phyloP scores from a whole-genome alignment of 1,140 invertebrate species.

The Heliconius hewitsoni region DNA sequence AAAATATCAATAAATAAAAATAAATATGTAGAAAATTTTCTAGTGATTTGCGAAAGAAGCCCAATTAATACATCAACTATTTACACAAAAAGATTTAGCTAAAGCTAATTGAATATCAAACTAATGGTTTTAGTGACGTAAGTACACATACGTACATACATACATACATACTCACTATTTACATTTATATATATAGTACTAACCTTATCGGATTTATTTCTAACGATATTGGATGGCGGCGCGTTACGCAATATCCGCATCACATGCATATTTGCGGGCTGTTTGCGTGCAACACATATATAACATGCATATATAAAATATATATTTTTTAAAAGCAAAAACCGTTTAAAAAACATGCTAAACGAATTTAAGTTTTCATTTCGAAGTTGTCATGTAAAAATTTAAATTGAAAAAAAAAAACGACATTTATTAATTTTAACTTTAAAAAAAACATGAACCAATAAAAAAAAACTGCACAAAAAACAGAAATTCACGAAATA shows the following conservation, averaged over 20 bases:
- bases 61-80: background rate
- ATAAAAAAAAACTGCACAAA: slow-evolving; percentile 37
- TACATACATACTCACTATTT: background rate
- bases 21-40: background rate
- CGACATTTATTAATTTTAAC: background rate
- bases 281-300: slow-evolving; percentile 56
- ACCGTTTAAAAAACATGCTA: background rate
- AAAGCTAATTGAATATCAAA: slow-evolving; percentile 21
- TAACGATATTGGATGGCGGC: slow-evolving; percentile 90
- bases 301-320: slow-evolving; percentile 9
- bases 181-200: slow-evolving; percentile 46
- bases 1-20: no score
- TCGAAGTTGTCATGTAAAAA: background rate
- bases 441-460: slow-evolving; percentile 1
- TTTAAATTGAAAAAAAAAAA: background rate
- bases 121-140: slow-evolving; percentile 36
- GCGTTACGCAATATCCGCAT: slow-evolving; percentile 89
- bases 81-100: slow-evolving; percentile 27
- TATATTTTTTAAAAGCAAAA: no score
- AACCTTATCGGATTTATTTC: slow-evolving; percentile 94
- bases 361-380: no score
- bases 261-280: slow-evolving; percentile 89
- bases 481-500: slow-evolving; percentile 50
- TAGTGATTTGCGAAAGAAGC: background rate
- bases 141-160: slow-evolving; percentile 4